phyloP scores from a whole-genome alignment of 2,113 vertebrate genomes.

The Bufo gargarizans region DNA sequence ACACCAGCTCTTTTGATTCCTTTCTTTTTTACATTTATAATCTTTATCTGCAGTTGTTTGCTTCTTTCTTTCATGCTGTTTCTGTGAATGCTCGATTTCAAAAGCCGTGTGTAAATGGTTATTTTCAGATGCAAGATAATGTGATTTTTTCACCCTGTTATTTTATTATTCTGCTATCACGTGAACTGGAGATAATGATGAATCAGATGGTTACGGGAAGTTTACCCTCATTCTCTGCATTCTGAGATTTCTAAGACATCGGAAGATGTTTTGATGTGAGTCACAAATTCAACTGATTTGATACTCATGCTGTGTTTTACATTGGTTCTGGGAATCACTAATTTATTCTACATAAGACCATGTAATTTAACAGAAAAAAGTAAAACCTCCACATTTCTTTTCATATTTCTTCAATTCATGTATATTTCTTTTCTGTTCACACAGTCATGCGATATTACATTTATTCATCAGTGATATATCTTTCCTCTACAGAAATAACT shows the following conservation, averaged over 20 bases:
- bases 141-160: constrained; percentile 27
- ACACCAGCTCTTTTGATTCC: not conserved
- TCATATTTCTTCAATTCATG: no score
- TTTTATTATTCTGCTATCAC: constrained; percentile 5
- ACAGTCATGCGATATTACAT: not conserved
- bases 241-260: constrained; percentile 4
- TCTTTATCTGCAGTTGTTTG: not conserved
- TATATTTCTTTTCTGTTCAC: no score
- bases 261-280: constrained; percentile 27
- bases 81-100: constrained; percentile 25
- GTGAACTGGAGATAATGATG: constrained; percentile 19
- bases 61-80: constrained; percentile 26
- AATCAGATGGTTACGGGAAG: constrained; percentile 45
- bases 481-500: not conserved
- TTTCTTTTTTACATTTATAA: constrained; percentile 31
- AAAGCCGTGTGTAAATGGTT: constrained; percentile 36
- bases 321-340: constrained; percentile 34
- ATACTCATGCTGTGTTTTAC: constrained; percentile 20
- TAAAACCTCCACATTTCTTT: not conserved
- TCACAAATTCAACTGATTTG: constrained; percentile 35
- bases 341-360: constrained; percentile 23
- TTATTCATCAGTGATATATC: not conserved
- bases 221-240: constrained; percentile 9
- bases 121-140: constrained; percentile 55
- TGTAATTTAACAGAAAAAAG: constrained; percentile 28